phyloP scores from a whole-genome alignment of 2,888 invertebrate genomes.

The Tetheella fluctuosa region DNA sequence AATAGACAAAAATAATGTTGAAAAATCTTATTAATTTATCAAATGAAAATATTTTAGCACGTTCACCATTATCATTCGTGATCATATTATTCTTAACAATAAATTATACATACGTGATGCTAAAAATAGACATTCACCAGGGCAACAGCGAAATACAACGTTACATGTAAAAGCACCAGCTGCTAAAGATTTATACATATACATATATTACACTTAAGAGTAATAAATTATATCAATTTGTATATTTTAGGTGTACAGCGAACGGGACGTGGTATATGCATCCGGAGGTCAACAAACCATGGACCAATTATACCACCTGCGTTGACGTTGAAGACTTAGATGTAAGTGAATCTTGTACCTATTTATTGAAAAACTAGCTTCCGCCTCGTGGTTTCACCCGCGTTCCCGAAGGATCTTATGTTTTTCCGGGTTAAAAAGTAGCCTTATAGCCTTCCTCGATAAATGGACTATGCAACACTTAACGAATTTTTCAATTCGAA shows the following conservation, averaged over 20 bases:
- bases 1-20: neutral
- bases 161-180: neutral
- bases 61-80: neutral
- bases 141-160: neutral
- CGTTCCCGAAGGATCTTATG: too few relatives aligned
- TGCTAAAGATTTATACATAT: neutral
- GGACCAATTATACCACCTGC: conserved; percentile 89
- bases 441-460: too few relatives aligned
- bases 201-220: neutral
- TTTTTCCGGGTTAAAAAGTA: too few relatives aligned
- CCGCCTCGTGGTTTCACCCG: too few relatives aligned
- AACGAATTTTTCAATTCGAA: too few relatives aligned
- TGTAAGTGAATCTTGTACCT: conserved; percentile 67
- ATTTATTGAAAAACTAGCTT: too few relatives aligned
- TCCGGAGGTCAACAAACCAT: conserved; percentile 82
- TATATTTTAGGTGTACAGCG: conserved; percentile 82
- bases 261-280: conserved; percentile 88
- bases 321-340: conserved; percentile 85
- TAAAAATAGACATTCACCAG: conserved; percentile 3
- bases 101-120: neutral
- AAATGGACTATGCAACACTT: too few relatives aligned
- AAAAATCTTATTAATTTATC: neutral
- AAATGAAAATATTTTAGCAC: neutral
- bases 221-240: conserved; percentile 9
- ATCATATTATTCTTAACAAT: neutral